Evolutionary conservation across 1,140 invertebrate species (phyloP).

Genomic region (Orius insidiosus): DNA sequence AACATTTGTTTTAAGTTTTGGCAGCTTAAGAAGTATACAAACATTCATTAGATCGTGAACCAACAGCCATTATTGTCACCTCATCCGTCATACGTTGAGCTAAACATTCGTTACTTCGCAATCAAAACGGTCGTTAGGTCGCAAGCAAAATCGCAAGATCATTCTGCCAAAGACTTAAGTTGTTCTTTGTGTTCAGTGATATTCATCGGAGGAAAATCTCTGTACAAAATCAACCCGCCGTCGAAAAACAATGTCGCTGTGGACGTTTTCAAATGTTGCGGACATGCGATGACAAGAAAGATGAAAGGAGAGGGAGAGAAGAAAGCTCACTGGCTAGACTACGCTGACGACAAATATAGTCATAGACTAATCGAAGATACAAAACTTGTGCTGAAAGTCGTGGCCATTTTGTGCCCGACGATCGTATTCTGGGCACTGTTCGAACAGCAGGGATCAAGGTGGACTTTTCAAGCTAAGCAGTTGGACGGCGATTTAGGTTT

Average conservation of each 20-base stretch:
- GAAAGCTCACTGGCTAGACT: constrained; percentile 56
- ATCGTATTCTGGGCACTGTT: constrained; percentile 82
- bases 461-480: constrained; percentile 83
- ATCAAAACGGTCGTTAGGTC: too few relatives aligned
- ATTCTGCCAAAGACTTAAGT: too few relatives aligned
- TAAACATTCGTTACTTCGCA: too few relatives aligned
- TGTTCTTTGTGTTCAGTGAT: constrained; percentile 42
- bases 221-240: constrained; percentile 54
- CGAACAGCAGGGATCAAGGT: constrained; percentile 80
- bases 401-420: constrained; percentile 62
- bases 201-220: constrained; percentile 55
- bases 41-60: too few relatives aligned
- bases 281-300: constrained; percentile 26
- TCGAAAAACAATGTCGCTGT: constrained; percentile 69
- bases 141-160: too few relatives aligned
- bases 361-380: constrained; percentile 51
- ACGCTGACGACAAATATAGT: constrained; percentile 52
- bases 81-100: too few relatives aligned
- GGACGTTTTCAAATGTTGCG: constrained; percentile 55
- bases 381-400: constrained; percentile 49
- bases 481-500: constrained; percentile 69
- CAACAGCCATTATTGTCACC: too few relatives aligned
- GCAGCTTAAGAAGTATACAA: too few relatives aligned
- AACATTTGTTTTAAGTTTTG: too few relatives aligned
- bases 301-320: constrained; percentile 28